These are phyloP conservation scores for Scaptomyza montana DNA, from an alignment of 1,140 invertebrate species.

Conservation along the genomic window DNA sequence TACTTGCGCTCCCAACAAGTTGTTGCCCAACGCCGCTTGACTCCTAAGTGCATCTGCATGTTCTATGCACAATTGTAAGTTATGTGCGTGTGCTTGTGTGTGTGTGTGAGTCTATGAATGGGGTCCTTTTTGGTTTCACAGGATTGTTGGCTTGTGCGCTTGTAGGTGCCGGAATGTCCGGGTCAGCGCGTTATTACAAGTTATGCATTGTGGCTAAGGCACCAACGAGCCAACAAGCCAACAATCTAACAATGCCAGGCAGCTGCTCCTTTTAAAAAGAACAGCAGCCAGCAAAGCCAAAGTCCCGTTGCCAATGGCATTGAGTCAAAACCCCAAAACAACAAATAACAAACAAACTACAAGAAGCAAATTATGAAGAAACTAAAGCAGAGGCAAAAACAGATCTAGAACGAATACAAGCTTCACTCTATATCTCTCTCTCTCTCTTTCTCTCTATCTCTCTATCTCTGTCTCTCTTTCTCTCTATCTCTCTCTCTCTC, in stretches of 20 bases:
- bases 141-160: neutral
- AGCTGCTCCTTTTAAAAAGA: conserved; percentile 6
- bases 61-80: conserved; percentile 2
- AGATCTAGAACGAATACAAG: conserved; percentile 11
- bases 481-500: neutral
- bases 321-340: conserved; percentile 28
- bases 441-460: neutral
- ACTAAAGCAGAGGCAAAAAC: neutral
- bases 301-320: conserved; percentile 32
- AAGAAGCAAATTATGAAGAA: neutral
- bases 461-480: neutral
- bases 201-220: conserved; percentile 51
- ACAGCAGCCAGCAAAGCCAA: conserved; percentile 10
- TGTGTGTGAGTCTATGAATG: neutral
- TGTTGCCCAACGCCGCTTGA: conserved; percentile 34
- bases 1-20: conserved; percentile 24
- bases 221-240: conserved; percentile 4
- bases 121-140: neutral
- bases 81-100: neutral
- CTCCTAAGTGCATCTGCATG: conserved; percentile 36
- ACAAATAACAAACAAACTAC: conserved; percentile 22
- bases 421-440: neutral
- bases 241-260: conserved; percentile 17
- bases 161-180: conserved; percentile 35
- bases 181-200: conserved; percentile 72